Evolutionary conservation across 1,140 invertebrate genomes (phyloP), one percentile per base, ranked within the genome.

Genomic region (Zaprionus taronus): DNA sequence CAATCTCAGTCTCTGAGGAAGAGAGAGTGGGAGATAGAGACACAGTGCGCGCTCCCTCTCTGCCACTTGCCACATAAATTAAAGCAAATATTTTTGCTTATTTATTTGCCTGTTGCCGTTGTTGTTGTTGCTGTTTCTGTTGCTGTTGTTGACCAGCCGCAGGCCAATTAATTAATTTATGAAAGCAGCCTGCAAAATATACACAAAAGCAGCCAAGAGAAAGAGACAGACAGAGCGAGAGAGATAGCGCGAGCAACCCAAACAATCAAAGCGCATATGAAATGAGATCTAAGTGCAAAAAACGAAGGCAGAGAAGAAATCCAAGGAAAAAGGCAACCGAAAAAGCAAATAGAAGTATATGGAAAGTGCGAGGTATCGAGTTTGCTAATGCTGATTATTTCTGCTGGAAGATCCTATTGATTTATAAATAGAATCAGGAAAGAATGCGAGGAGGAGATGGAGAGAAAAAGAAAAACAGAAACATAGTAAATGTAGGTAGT

Each of bases 61-160:
- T 15, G 41, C n/a, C 41, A 47, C 41, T 47, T 17, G 41, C 64
- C 63, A 63, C 70, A 73, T 73, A 90, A 89, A 89, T 89, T 81
- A 89, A 89, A 89, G 84, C 79, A 89, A 84, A 90, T 89, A 89
- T 89, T 87, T 77, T 87, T 87, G 80, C 83, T 87, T 87, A 87
- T 87, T 87, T 87, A 87, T 87, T 87, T 87, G 68, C 76, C 63
- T 71, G 64, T 56, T 81, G 79, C 67, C 62, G 38, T 65, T 81
- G 36, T 75, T 81, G 47, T 49, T 49, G 17, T 51, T 81, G 79
- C 63, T 56, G 28, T 73, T 81, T 12, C 53, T 80, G 78, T 58
- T 55, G 28, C 64, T 82, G 44, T 80, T 81, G 77, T 81, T 83
- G 73, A 86, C 83, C 79, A 68, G 81, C 84, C 84, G 84, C 81